phyloP scores from a whole-genome alignment of 2,113 vertebrate species.

The Rhynchomys soricoides region DNA sequence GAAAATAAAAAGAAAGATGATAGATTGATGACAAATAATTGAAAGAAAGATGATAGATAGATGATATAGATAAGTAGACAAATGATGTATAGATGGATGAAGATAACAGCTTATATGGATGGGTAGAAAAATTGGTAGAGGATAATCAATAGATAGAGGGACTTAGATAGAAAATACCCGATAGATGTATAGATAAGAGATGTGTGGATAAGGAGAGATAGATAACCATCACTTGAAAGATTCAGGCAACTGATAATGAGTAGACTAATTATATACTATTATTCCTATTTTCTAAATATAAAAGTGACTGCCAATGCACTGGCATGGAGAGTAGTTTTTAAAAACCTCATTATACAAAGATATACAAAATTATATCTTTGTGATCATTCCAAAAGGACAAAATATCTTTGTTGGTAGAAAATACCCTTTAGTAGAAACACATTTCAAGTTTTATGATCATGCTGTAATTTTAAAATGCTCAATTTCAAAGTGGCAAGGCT shows the following conservation, averaged over 20 bases:
- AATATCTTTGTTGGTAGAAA: constrained; percentile 74
- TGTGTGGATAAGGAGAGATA: not conserved
- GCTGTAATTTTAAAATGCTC: constrained; percentile 34
- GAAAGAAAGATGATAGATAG: not conserved
- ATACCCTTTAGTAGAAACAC: constrained; percentile 60
- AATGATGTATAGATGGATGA: not conserved
- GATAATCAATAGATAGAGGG: not conserved
- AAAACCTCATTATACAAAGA: constrained; percentile 73
- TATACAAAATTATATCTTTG: too few relatives aligned
- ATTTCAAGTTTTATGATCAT: constrained; percentile 61
- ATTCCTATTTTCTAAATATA: constrained; percentile 24
- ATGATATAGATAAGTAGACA: not conserved
- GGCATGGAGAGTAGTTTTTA: constrained; percentile 48
- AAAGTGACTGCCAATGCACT: constrained; percentile 22
- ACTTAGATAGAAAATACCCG: not conserved
- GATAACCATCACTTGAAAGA: not conserved
- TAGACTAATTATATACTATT: constrained; percentile 2
- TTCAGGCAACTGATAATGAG: not conserved
- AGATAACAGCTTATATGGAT: not conserved
- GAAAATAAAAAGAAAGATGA: not conserved
- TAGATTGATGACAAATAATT: not conserved
- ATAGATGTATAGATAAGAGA: not conserved
- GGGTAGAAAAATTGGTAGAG: not conserved
- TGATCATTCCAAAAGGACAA: constrained; percentile 77
- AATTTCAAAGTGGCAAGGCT: constrained; percentile 35